phyloP scores from a whole-genome alignment of 2,113 vertebrate species.

The Uropsilus gracilis region DNA sequence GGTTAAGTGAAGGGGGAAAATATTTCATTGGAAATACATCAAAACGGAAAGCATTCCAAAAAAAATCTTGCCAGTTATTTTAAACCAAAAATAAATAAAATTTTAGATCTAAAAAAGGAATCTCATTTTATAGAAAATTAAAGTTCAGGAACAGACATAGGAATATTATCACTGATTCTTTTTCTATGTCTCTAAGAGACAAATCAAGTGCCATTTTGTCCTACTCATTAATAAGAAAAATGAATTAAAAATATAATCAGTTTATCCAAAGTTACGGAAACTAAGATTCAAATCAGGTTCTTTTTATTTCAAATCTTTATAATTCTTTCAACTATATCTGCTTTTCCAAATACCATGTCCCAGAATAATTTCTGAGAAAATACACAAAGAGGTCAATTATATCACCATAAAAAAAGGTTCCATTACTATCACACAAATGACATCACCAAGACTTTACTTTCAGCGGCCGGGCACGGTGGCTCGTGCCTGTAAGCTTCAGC shows the following conservation, averaged over 20 bases:
- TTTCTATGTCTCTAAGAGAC: not conserved
- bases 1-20: not conserved
- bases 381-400: not conserved
- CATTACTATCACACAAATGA: not conserved
- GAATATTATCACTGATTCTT: not conserved
- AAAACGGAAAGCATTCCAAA: not conserved
- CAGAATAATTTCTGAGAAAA: slow-evolving; percentile 14
- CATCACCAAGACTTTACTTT: no score
- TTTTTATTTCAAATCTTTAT: slow-evolving; percentile 30
- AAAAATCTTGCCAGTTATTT: not conserved
- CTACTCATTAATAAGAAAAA: slow-evolving; percentile 36
- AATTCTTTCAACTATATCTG: not conserved
- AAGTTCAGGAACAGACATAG: not conserved
- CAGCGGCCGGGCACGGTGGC: no score
- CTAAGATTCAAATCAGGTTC: not conserved
- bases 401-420: slow-evolving; percentile 14
- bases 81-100: slow-evolving; percentile 14
- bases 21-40: not conserved
- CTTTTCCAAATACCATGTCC: slow-evolving; percentile 1
- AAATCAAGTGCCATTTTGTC: not conserved
- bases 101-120: not conserved
- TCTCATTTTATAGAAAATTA: slow-evolving; percentile 11
- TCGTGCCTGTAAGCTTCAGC: no score
- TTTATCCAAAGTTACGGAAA: not conserved
- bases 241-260: not conserved